Evolutionary conservation across 2,888 invertebrate genomes (phyloP), one percentile per base, ranked within the genome.

Genomic region (Salpingus planirostris): DNA sequence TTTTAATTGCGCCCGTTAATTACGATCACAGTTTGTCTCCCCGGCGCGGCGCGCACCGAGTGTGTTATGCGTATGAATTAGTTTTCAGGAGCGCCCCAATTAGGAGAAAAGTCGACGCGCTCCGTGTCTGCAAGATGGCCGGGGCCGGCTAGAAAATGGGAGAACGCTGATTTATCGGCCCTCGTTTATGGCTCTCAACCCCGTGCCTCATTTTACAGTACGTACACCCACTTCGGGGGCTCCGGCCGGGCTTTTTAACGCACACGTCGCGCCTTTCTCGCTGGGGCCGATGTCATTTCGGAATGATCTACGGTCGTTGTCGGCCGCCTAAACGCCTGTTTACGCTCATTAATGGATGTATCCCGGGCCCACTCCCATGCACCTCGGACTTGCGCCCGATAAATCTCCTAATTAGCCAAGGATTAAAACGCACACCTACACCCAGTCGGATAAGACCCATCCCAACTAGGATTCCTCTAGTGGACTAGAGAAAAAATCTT

Each of bases 1-100:
- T 55, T 62, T 59, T 63, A 63, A 64, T 62, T 62, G 59, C 59
- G 39, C 38, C 54, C 51, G 60, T 60, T 60, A 60, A 60, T 60
- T 59, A 57, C 52, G 48, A 57, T 60, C 53, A 52, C 55, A 54
- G 54, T 59, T 53, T 54, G 53, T 60, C 58, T 55, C 53, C 44
- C 42, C 25, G 13, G 29, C 5, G 18, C 18, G 8, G 5, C 5
- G 18, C 18, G 8, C 18, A 18, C 18, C 27, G 27, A 24, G 33
- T 38, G 36, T 40, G 47, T 43, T 46, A 41, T 47, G 46, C 45
- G 50, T 50, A 52, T 54, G 54, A 57, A 60, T 59, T 58, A 58
- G 57, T 55, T 55, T 58, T 53, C 55, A 55, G 56, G 54, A 59
- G 59, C 53, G 50, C 46, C 49, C 50, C 58, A 59, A 60, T 60